phyloP scores from a whole-genome alignment of 2,888 invertebrate genomes.

The Callyntrura sp. region DNA sequence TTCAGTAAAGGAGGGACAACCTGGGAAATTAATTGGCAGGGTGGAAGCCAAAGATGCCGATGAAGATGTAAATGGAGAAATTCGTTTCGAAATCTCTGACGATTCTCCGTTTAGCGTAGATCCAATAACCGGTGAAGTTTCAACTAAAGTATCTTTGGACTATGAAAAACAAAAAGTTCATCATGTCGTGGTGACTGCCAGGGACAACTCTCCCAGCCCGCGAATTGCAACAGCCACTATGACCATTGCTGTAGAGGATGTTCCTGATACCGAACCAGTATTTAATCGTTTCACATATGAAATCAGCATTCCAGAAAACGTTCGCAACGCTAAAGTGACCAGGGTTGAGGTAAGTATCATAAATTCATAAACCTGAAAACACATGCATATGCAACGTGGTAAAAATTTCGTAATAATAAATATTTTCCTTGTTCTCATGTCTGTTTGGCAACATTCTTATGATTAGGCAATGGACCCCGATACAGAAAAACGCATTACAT shows the following conservation, averaged over 20 bases:
- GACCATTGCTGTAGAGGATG: conserved; percentile 91
- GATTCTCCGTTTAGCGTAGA: conserved; percentile 92
- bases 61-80: conserved; percentile 93
- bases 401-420: background rate
- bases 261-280: conserved; percentile 92
- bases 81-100: conserved; percentile 93
- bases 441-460: no score
- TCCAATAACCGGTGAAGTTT: conserved; percentile 90
- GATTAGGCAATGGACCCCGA: conserved; percentile 93
- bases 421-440: conserved; percentile 81
- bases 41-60: conserved; percentile 95
- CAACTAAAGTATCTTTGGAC: conserved; percentile 91
- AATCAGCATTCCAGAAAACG: conserved; percentile 94
- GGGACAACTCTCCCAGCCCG: conserved; percentile 94
- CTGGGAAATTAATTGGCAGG: conserved; percentile 89
- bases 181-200: conserved; percentile 92
- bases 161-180: conserved; percentile 92
- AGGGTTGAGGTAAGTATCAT: conserved; percentile 90
- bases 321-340: conserved; percentile 91
- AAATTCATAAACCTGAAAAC: background rate
- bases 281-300: conserved; percentile 91
- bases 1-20: conserved; percentile 85
- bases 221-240: conserved; percentile 95
- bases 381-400: conserved; percentile 65
- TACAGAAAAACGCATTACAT: conserved; percentile 90